Percentiles rank a stretch among this genome's conserved stretches.
Conservation (phyloP, 1,140 invertebrate genomes). For the Drosophila kohkoa region DNA sequence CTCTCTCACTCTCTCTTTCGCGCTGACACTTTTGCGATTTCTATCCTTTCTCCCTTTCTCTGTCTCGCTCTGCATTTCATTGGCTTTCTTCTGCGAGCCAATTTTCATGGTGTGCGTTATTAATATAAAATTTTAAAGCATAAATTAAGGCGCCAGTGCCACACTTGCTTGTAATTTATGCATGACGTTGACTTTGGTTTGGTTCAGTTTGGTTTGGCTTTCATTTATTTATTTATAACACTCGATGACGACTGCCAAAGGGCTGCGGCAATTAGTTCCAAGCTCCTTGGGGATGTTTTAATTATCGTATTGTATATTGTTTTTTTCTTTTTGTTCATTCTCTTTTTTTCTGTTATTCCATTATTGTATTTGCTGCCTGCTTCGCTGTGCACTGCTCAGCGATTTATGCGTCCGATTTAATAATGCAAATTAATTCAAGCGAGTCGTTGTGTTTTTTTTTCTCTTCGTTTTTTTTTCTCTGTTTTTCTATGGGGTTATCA, state of each 20-base stretch:
- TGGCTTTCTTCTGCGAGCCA: slow-evolving; percentile 19
- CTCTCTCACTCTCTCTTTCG: neutral
- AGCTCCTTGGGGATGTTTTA: slow-evolving; percentile 67
- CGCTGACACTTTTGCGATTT: no score
- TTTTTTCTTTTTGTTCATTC: slow-evolving; percentile 13
- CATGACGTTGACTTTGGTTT: slow-evolving; percentile 56
- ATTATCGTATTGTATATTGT: slow-evolving; percentile 62
- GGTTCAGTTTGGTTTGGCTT: slow-evolving; percentile 29
- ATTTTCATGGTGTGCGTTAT: slow-evolving; percentile 61
- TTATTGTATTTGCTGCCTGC: slow-evolving; percentile 32
- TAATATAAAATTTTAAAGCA: slow-evolving; percentile 66
- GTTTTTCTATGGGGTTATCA: slow-evolving; percentile 23
- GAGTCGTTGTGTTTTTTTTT: slow-evolving; percentile 19
- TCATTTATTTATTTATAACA: slow-evolving; percentile 65
- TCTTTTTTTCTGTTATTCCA: slow-evolving; percentile 28
- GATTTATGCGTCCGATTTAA: slow-evolving; percentile 64
- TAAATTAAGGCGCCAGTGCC: slow-evolving; percentile 62
- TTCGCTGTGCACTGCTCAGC: slow-evolving; percentile 10
- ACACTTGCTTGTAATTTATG: slow-evolving; percentile 67
- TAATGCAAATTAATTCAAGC: slow-evolving; percentile 70
- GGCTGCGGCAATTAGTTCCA: slow-evolving; percentile 65
- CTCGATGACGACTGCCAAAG: slow-evolving; percentile 53
- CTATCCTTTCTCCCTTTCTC: neutral
- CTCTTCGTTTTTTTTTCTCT: slow-evolving; percentile 26
- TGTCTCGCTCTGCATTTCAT: neutral